A percentile compares a stretch with the other conserved stretches of the same genome.
Evolutionary conservation across 2,113 vertebrate species (phyloP).

Genomic region (Lepidothrix coronata): DNA sequence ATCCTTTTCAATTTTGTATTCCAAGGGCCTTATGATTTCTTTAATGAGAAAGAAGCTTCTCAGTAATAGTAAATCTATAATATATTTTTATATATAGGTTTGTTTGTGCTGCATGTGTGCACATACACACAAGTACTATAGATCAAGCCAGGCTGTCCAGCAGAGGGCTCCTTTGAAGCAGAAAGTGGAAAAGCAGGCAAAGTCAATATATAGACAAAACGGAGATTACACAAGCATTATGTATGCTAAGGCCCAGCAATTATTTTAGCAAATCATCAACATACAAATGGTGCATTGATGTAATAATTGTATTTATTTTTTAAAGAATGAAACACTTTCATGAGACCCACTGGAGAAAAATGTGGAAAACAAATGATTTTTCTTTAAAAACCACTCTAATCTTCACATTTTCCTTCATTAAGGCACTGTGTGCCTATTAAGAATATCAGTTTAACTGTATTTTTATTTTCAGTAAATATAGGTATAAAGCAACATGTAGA

Average conservation of each 20-base stretch:
- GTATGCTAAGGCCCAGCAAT: neutral
- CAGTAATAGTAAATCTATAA: conserved; percentile 8
- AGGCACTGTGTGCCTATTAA: neutral
- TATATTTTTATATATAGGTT: neutral
- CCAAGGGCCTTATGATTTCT: neutral
- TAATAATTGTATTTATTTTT: neutral
- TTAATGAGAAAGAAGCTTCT: conserved; percentile 32
- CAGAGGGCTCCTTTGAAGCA: conserved; percentile 84
- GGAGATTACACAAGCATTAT: neutral
- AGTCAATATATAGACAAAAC: conserved; percentile 55
- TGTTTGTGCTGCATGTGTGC: neutral
- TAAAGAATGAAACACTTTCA: neutral
- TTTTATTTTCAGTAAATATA: neutral
- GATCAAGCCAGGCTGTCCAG: conserved; percentile 68
- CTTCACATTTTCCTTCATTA: neutral
- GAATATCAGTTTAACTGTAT: neutral
- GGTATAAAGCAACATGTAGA: neutral
- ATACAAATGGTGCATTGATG: neutral
- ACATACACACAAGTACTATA: neutral
- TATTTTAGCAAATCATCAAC: conserved; percentile 21
- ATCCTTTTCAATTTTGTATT: conserved; percentile 19
- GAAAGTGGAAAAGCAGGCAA: conserved; percentile 60
- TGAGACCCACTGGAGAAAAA: neutral
- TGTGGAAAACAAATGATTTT: neutral
- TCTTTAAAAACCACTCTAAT: neutral